A percentile compares a stretch with the other conserved stretches of the same genome.
phyloP scores from a whole-genome alignment of 92 coral and sea anemone genomes.

The Heliopora coerulea region DNA sequence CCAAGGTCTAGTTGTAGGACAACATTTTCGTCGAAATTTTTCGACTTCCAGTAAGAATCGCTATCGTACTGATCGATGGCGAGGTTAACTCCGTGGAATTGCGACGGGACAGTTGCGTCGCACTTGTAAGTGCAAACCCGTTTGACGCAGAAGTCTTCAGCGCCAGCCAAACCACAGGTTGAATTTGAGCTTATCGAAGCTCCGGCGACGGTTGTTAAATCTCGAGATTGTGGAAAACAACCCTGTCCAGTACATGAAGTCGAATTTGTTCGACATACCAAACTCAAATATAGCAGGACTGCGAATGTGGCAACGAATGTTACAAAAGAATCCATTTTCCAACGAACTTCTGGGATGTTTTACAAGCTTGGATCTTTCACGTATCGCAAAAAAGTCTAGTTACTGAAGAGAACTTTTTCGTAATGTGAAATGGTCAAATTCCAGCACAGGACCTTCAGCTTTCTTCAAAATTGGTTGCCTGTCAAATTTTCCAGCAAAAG shows the following conservation, averaged over 20 bases:
- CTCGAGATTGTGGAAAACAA: constrained; percentile 12
- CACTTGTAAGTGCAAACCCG: constrained; percentile 60
- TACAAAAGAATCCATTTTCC: constrained; percentile 19
- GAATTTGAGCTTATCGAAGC: constrained; percentile 70
- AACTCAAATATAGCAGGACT: background rate
- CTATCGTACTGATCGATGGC: constrained; percentile 52
- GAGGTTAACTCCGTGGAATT: constrained; percentile 57
- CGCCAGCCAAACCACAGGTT: constrained; percentile 69
- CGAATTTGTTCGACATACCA: constrained; percentile 11
- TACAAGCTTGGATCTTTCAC: background rate
- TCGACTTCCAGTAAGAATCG: constrained; percentile 85
- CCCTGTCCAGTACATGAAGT: background rate
- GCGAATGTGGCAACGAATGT: background rate
- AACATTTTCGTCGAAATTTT: constrained; percentile 73
- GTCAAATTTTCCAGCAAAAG: constrained; percentile 23
- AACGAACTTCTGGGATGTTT: background rate
- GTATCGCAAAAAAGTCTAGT: background rate
- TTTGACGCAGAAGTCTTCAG: constrained; percentile 52
- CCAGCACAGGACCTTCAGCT: constrained; percentile 24
- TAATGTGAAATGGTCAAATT: constrained; percentile 2
- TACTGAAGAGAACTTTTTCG: background rate
- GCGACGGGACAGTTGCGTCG: constrained; percentile 41
- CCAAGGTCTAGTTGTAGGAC: constrained; percentile 67
- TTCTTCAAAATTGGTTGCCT: constrained; percentile 20
- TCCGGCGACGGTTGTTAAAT: constrained; percentile 12